Conservation (phyloP, 2,888 invertebrate species). For the Tipula unca region DNA sequence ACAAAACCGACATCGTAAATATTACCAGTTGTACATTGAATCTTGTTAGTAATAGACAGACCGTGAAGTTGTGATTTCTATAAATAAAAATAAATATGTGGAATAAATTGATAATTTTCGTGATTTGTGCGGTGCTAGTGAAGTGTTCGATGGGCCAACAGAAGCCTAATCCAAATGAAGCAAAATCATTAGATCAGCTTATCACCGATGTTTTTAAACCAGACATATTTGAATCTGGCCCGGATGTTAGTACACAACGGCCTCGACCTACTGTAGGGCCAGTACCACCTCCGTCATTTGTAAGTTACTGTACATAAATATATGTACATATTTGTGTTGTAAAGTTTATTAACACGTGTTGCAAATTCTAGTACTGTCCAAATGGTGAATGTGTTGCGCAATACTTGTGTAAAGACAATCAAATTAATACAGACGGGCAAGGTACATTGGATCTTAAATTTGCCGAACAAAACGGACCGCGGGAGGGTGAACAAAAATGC, state of each 20-base stretch:
- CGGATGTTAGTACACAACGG: not conserved
- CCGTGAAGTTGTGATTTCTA: not conserved
- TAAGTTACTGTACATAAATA: not conserved
- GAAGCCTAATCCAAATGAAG: not conserved
- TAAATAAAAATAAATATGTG: not conserved
- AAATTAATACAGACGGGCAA: constrained; percentile 57
- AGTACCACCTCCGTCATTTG: not conserved
- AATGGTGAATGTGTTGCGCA: constrained; percentile 68
- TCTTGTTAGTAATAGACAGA: not conserved
- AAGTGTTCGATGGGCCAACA: not conserved
- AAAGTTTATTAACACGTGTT: not conserved
- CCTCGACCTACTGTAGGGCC: not conserved
- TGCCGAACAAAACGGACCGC: constrained; percentile 30
- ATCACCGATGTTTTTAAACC: not conserved
- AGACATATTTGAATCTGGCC: not conserved
- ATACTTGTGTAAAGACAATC: constrained; percentile 62
- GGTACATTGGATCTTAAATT: constrained; percentile 71
- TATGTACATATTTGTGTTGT: not conserved
- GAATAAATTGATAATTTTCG: not conserved
- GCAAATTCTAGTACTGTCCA: not conserved
- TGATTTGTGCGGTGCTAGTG: not conserved
- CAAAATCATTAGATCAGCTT: not conserved
- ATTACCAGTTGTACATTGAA: not conserved
- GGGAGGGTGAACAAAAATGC: constrained; percentile 23
- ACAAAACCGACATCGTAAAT: not conserved